phyloP scores from a whole-genome alignment of 2,888 invertebrate species.

The Loripinus fragilis region DNA sequence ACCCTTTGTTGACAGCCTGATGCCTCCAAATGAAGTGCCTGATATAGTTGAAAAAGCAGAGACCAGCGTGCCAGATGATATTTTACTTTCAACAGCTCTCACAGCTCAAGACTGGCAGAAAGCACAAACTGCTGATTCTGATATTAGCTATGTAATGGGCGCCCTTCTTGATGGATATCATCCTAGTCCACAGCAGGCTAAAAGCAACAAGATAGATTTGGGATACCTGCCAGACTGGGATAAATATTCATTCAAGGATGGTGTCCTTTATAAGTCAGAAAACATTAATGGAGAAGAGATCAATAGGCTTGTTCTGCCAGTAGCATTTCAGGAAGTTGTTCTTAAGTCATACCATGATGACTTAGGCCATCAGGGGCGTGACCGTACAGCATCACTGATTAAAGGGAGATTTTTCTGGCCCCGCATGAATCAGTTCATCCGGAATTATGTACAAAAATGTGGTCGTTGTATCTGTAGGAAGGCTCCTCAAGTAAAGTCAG shows the following conservation, averaged over 20 bases:
- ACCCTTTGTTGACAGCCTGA: no score
- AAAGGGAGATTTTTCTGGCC: background rate
- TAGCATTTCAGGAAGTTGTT: background rate
- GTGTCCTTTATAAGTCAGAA: constrained; percentile 2
- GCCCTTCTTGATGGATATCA: background rate
- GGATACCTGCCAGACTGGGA: constrained; percentile 12
- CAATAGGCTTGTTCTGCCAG: background rate
- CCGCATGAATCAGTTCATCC: background rate
- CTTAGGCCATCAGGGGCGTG: background rate
- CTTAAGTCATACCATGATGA: background rate
- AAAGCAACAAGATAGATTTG: background rate
- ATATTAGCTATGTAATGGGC: constrained; percentile 1
- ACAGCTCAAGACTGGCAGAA: constrained; percentile 1
- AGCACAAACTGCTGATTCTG: background rate
- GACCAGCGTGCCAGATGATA: background rate
- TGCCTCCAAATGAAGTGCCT: no score
- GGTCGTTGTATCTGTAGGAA: background rate
- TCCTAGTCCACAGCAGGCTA: constrained; percentile 13
- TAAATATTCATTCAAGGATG: constrained; percentile 7
- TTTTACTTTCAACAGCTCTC: background rate
- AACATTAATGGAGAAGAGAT: background rate
- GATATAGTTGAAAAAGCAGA: no score
- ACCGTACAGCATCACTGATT: constrained; percentile 1
- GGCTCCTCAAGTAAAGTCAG: background rate
- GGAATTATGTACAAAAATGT: background rate